These are phyloP conservation scores for Rhincodon typus DNA, from an alignment of 2,797 vertebrate genomes.

Conservation along the genomic window DNA sequence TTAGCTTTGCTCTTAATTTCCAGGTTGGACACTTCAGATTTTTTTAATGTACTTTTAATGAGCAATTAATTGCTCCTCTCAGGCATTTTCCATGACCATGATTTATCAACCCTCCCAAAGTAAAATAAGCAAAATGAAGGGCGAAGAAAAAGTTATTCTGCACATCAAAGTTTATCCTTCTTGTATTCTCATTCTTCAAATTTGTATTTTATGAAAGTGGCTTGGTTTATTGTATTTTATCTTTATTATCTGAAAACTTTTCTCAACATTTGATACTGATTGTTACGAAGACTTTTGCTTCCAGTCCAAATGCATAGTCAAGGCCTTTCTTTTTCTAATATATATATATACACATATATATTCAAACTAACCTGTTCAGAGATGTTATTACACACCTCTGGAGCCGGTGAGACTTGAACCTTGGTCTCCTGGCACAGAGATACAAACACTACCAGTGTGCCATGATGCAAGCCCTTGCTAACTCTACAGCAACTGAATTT, in stretches of 20 bases:
- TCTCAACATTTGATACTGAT: neutral
- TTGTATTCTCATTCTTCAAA: neutral
- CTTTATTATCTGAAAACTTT: neutral
- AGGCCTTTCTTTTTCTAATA: too few relatives aligned
- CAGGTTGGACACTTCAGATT: neutral
- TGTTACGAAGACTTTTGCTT: neutral
- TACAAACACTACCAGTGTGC: too few relatives aligned
- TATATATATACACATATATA: too few relatives aligned
- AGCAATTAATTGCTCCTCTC: neutral
- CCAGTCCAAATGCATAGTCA: too few relatives aligned
- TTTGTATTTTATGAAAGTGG: too few relatives aligned
- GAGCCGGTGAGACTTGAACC: too few relatives aligned
- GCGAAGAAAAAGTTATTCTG: neutral
- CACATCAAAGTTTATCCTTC: neutral
- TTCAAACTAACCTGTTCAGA: too few relatives aligned
- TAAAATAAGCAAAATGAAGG: neutral
- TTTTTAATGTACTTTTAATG: neutral
- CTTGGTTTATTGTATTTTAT: neutral
- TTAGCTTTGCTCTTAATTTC: neutral
- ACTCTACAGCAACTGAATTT: neutral
- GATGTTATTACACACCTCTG: too few relatives aligned
- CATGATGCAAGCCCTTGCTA: too few relatives aligned
- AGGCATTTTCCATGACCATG: neutral
- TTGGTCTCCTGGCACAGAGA: too few relatives aligned
- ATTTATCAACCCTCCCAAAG: neutral